These are phyloP conservation scores for Anthoscopus minutus DNA, from an alignment of 2,113 vertebrate genomes.

Conservation along the genomic window DNA sequence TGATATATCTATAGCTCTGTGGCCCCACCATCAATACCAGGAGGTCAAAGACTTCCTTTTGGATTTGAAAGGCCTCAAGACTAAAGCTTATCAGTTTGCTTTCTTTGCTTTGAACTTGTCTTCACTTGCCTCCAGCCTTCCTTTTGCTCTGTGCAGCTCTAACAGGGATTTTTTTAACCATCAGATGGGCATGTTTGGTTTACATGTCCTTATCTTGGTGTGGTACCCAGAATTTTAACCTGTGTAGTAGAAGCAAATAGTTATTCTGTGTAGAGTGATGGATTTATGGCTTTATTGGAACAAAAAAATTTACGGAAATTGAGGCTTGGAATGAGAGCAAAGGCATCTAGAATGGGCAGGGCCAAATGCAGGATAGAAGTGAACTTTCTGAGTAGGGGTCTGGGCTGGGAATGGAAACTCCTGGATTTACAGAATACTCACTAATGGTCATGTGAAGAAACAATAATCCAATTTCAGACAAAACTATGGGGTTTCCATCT, in stretches of 20 bases:
- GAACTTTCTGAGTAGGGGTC: neutral
- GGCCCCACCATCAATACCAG: too few relatives aligned
- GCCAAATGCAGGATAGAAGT: neutral
- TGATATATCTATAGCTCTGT: too few relatives aligned
- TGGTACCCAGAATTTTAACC: neutral
- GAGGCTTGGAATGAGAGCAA: neutral
- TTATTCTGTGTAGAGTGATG: neutral
- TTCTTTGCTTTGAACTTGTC: neutral
- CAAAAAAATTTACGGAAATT: rapidly evolving
- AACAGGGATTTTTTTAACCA: neutral
- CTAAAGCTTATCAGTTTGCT: neutral
- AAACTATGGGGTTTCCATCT: neutral
- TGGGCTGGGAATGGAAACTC: neutral
- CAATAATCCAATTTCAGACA: neutral
- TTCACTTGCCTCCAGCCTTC: neutral
- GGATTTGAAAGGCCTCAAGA: neutral
- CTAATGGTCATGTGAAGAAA: neutral
- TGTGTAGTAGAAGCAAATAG: neutral
- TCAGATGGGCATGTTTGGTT: neutral
- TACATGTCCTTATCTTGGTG: neutral
- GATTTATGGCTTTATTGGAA: neutral
- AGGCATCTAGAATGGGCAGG: neutral
- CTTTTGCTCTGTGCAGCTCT: neutral
- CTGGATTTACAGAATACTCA: neutral
- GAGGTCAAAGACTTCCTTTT: neutral